A percentile compares a stretch with the other conserved stretches of the same genome.
These are phyloP conservation scores for Nomada fucata DNA, from an alignment of 2,888 invertebrate genomes.

Conservation along the genomic window DNA sequence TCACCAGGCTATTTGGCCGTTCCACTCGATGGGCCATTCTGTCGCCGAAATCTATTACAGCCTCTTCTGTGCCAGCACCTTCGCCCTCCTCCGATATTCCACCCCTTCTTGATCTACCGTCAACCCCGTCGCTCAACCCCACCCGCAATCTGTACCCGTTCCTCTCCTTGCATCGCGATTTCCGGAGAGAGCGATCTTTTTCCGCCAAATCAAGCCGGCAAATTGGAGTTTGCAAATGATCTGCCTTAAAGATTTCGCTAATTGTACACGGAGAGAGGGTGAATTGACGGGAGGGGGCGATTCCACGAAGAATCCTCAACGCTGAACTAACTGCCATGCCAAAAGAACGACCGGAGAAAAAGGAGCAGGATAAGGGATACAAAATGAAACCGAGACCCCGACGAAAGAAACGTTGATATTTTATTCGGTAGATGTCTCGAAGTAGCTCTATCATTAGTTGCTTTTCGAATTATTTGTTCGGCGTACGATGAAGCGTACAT, in stretches of 20 bases:
- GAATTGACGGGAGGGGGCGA: conserved; percentile 29
- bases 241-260: conserved; percentile 78
- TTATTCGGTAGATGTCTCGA: background rate
- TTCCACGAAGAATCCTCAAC: conserved; percentile 19
- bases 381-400: background rate
- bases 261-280: conserved; percentile 69
- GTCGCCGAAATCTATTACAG: conserved; percentile 37
- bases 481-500: too few species aligned
- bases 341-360: conserved; percentile 32
- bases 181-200: conserved; percentile 58
- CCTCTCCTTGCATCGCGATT: conserved; percentile 43
- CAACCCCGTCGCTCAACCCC: background rate
- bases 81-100: conserved; percentile 35
- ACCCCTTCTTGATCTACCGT: conserved; percentile 4
- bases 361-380: background rate
- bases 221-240: conserved; percentile 81
- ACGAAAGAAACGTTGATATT: conserved; percentile 14
- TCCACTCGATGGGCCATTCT: conserved; percentile 25
- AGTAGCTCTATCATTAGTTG: background rate
- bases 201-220: conserved; percentile 76
- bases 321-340: conserved; percentile 58
- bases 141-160: background rate
- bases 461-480: too few species aligned
- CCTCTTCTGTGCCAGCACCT: conserved; percentile 9
- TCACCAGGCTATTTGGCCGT: background rate